Conservation (phyloP, 2,113 vertebrate genomes). For the Himantopus leucocephalus region DNA sequence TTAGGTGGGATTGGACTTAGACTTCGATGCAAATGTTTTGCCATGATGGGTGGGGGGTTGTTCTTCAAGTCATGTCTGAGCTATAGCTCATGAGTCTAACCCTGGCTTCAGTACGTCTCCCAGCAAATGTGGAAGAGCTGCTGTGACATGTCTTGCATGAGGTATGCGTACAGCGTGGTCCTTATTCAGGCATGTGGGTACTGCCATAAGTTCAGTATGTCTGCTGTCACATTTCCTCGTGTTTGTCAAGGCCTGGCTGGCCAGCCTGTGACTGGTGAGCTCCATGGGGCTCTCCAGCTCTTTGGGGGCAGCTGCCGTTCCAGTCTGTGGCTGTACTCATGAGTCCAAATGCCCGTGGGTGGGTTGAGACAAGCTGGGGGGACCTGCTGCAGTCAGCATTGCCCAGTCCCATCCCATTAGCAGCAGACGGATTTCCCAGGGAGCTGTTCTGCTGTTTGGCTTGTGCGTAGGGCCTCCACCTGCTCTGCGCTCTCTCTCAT, state of each 20-base stretch:
- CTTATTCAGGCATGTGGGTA: accelerated
- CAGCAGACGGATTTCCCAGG: not conserved
- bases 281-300: accelerated
- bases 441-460: not conserved
- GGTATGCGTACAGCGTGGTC: accelerated
- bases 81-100: not conserved
- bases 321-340: accelerated
- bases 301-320: not conserved
- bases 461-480: not conserved
- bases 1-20: not conserved
- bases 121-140: not conserved
- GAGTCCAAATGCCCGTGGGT: not conserved
- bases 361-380: not conserved
- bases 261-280: not conserved
- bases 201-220: accelerated
- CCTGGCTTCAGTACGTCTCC: not conserved
- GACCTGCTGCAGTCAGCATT: not conserved
- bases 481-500: accelerated
- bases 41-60: accelerated
- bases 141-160: accelerated
- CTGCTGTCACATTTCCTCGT: accelerated
- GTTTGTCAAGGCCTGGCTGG: accelerated
- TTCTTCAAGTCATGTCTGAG: not conserved
- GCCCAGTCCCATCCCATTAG: not conserved
- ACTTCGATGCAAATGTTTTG: accelerated